These are phyloP conservation scores for Schizothorax lantsangensis DNA, from an alignment of 2,797 vertebrate genomes.

Conservation along the genomic window DNA sequence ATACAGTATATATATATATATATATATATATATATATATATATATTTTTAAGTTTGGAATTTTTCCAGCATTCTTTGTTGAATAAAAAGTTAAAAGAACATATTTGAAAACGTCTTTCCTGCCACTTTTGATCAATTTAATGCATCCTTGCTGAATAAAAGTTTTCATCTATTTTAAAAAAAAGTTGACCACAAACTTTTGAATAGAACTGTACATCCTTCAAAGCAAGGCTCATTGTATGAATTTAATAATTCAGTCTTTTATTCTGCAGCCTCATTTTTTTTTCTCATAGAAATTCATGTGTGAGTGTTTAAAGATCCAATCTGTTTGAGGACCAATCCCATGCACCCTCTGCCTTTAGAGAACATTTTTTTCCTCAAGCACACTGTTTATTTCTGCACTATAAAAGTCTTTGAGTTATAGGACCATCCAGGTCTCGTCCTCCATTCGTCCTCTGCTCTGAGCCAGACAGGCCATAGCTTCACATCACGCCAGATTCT, in stretches of 20 bases:
- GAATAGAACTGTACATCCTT: background rate
- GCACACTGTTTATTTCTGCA: slow-evolving; percentile 5
- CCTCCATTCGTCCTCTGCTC: slow-evolving; percentile 10
- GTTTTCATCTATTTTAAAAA: too few species aligned
- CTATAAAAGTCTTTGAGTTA: slow-evolving; percentile 40
- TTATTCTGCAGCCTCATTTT: background rate
- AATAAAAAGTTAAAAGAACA: background rate
- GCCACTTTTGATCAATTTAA: background rate
- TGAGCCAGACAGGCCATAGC: background rate
- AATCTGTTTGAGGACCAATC: slow-evolving; percentile 5
- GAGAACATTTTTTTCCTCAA: background rate
- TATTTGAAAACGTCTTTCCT: background rate
- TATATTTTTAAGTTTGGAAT: background rate
- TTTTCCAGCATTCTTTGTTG: background rate
- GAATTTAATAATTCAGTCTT: slow-evolving; percentile 1
- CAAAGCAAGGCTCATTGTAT: background rate
- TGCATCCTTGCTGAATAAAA: background rate
- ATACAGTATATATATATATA: too few species aligned
- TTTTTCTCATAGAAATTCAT: background rate
- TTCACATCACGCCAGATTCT: slow-evolving; percentile 1
- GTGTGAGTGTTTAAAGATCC: background rate
- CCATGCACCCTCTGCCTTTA: background rate
- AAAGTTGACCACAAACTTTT: too few species aligned
- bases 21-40: too few species aligned
- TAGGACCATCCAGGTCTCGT: slow-evolving; percentile 1